These are phyloP conservation scores for Phlogophora meticulosa DNA, from an alignment of 2,888 invertebrate species.

Conservation along the genomic window DNA sequence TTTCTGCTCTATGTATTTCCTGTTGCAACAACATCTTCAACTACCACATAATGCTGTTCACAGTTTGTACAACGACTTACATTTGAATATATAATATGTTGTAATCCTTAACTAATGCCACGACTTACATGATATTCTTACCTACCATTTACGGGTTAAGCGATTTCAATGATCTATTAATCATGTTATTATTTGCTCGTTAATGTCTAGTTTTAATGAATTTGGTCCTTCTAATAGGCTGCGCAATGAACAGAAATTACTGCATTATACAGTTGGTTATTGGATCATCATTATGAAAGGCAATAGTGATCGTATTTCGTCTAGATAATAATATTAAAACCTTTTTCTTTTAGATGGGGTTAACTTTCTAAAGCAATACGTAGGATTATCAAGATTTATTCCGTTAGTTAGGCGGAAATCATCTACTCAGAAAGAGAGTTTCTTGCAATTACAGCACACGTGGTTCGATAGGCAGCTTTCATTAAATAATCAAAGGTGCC, in stretches of 20 bases:
- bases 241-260: constrained; percentile 10
- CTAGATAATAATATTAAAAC: too few relatives aligned
- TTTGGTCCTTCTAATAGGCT: background rate
- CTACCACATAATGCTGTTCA: constrained; percentile 55
- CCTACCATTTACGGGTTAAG: constrained; percentile 20
- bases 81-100: constrained; percentile 23
- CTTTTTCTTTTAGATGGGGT: too few relatives aligned
- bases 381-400: too few relatives aligned
- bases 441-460: too few relatives aligned
- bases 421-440: too few relatives aligned
- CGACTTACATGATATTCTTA: constrained; percentile 26
- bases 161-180: constrained; percentile 29
- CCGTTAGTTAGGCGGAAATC: too few relatives aligned
- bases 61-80: constrained; percentile 44
- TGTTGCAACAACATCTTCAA: constrained; percentile 12
- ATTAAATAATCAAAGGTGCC: too few relatives aligned
- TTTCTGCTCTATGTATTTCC: constrained; percentile 29
- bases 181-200: constrained; percentile 33
- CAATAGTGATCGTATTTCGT: too few relatives aligned
- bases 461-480: too few relatives aligned
- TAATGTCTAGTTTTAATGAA: background rate
- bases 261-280: background rate
- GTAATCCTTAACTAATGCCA: constrained; percentile 29
- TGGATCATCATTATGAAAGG: background rate
- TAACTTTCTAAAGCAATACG: too few relatives aligned